Evolutionary conservation across 2,113 vertebrate species (phyloP).

Genomic region (Mesitornis unicolor): DNA sequence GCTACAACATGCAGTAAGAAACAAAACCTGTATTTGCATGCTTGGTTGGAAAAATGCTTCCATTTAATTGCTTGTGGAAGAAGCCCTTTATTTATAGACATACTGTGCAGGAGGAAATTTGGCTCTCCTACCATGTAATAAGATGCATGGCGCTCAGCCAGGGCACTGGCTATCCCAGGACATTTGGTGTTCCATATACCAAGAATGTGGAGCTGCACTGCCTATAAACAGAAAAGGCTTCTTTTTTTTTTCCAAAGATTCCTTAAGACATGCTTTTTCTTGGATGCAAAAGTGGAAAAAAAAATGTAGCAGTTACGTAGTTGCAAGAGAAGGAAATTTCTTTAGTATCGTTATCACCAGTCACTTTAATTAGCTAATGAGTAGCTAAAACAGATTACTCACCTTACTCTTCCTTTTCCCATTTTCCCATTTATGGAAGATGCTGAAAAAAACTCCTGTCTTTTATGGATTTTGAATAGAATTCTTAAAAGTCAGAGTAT

Average conservation of each 20-base stretch:
- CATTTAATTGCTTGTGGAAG: slow-evolving; percentile 65
- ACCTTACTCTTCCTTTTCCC: background rate
- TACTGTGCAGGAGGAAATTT: slow-evolving; percentile 63
- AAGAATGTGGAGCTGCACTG: slow-evolving; percentile 44
- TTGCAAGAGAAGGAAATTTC: background rate
- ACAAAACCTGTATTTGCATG: slow-evolving; percentile 39
- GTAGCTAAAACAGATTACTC: background rate
- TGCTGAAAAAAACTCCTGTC: background rate
- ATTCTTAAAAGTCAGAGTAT: slow-evolving; percentile 3
- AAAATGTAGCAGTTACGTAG: background rate
- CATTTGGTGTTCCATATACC: slow-evolving; percentile 33
- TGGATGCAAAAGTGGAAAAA: background rate
- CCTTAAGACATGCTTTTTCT: background rate
- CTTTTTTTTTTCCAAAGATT: background rate
- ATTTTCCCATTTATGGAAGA: background rate
- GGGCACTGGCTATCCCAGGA: slow-evolving; percentile 50
- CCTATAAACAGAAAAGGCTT: slow-evolving; percentile 38
- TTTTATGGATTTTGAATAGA: background rate
- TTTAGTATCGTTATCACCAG: background rate
- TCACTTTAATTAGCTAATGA: background rate
- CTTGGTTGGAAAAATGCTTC: slow-evolving; percentile 60
- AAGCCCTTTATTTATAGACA: slow-evolving; percentile 69
- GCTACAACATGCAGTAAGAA: slow-evolving; percentile 2
- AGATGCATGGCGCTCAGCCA: slow-evolving; percentile 60
- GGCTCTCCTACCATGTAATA: slow-evolving; percentile 65